Percentiles rank a stretch among this genome's conserved stretches.
Evolutionary conservation across 2,113 vertebrate genomes (phyloP).

Genomic region (Phaethornis superciliosus): DNA sequence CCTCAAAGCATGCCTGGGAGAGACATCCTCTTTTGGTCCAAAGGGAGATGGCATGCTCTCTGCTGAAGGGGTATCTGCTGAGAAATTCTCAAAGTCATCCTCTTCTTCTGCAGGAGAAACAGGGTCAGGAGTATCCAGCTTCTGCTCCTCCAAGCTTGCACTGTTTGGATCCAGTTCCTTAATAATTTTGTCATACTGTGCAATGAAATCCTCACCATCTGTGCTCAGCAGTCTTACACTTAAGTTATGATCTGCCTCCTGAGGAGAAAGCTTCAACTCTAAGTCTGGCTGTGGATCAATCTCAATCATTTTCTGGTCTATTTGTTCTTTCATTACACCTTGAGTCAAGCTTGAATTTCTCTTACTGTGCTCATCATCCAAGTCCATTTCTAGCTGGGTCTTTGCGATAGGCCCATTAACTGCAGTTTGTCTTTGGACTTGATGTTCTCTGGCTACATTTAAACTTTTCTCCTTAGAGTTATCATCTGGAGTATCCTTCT

Average conservation of each 20-base stretch:
- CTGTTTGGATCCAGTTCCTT: slow-evolving; percentile 80
- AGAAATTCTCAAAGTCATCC: slow-evolving; percentile 86
- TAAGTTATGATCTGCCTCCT: slow-evolving; percentile 58
- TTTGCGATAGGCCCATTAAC: slow-evolving; percentile 71
- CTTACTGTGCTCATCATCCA: slow-evolving; percentile 46
- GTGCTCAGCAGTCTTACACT: slow-evolving; percentile 20
- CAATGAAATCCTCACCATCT: slow-evolving; percentile 83
- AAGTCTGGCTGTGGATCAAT: background rate
- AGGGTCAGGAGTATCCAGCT: slow-evolving; percentile 16
- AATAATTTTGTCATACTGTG: slow-evolving; percentile 90
- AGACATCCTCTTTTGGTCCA: slow-evolving; percentile 63
- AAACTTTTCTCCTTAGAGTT: background rate
- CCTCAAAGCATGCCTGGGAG: slow-evolving; percentile 45
- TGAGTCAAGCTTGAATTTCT: slow-evolving; percentile 32
- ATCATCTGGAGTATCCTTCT: slow-evolving; percentile 83
- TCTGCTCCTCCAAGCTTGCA: slow-evolving; percentile 56
- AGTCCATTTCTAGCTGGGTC: slow-evolving; percentile 2
- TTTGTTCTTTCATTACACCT: slow-evolving; percentile 16
- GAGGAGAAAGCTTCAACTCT: background rate
- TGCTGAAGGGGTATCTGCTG: slow-evolving; percentile 78
- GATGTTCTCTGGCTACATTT: background rate
- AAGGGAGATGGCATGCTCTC: slow-evolving; percentile 83
- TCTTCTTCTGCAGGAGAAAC: slow-evolving; percentile 67
- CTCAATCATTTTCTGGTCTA: background rate
- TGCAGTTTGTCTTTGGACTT: background rate